Base-by-base conservation (phyloP, 2,113 vertebrate genomes). In the Mola mola region DNA sequence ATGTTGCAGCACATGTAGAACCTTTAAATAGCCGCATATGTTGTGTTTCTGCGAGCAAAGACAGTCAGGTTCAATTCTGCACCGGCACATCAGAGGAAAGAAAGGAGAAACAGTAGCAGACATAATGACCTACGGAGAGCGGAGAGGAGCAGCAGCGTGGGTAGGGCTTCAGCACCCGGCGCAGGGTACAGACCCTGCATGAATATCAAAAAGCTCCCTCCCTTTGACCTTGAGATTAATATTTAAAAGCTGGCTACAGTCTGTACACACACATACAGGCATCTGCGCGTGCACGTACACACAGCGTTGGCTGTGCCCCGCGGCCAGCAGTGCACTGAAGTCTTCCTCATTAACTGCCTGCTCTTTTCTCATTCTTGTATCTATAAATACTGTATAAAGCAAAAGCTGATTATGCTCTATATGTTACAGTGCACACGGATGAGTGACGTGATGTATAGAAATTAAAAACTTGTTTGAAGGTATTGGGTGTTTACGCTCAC, bases 171-270 rank as follows among this genome's bases (percentile, higher is more conserved):
- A 75, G 77, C 73, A 62, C 52, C 58, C 69, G 37, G 73, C 83
- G 67, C 75, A 74, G 76, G 69, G 73, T 86, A 68, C 77, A 86
- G 72, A 86, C 79, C 75, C 79, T 77, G 82, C 84, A 87, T 87
- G 87, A 91, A 90, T 87, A 89, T 89, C 87, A 92, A 90, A 89
- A 90, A 79, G 82, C 87, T 86, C 77, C 67, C 73, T 91, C 66
- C 75, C 84, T 91, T 86, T 92, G 88, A 92, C 90, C 87, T 91
- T 92, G 83, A 89, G 83, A 90, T 91, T 82, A 91, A 92, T 90
- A 90, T 90, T 91, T 91, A 89, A 92, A 89, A 87, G 70, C 82
- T 66, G 72, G 79, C 84, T 80, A 62, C 79, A 72, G 47, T 78
- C 63, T 75, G 50, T 25, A 82, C 66, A 58, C 78, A 58, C 43